Evolutionary conservation across 2,797 vertebrate species (phyloP).

Genomic region (Echeneis naucrates): DNA sequence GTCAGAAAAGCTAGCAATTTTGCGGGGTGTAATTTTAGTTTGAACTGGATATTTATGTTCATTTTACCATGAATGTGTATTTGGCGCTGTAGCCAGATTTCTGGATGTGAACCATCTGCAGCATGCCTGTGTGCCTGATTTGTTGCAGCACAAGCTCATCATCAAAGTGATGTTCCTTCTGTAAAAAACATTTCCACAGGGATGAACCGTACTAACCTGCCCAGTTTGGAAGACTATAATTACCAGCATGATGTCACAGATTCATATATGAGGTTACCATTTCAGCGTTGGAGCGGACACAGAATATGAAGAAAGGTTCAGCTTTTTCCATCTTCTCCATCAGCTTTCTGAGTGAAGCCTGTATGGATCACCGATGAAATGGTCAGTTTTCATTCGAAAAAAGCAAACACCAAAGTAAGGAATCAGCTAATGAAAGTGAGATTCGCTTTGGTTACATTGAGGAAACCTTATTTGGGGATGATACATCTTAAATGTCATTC

Average conservation of each 20-base stretch:
- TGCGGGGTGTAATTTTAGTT: no score
- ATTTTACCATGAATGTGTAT: slow-evolving; percentile 91
- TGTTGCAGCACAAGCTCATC: slow-evolving; percentile 91
- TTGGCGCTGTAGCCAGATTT: slow-evolving; percentile 93
- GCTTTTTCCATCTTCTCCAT: slow-evolving; percentile 89
- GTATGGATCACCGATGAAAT: slow-evolving; percentile 38
- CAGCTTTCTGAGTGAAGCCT: slow-evolving; percentile 91
- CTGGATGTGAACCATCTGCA: slow-evolving; percentile 91
- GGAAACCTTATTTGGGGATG: not conserved
- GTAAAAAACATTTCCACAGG: slow-evolving; percentile 36
- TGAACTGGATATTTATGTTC: not conserved
- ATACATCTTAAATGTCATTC: not conserved
- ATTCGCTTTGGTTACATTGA: not conserved
- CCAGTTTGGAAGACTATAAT: not conserved
- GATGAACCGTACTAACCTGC: not conserved
- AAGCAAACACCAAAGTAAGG: not conserved
- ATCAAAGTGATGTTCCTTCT: slow-evolving; percentile 93
- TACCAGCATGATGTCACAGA: not conserved
- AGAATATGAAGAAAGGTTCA: slow-evolving; percentile 95
- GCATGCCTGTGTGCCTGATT: slow-evolving; percentile 90
- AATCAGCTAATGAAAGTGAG: not conserved
- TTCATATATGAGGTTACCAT: slow-evolving; percentile 83
- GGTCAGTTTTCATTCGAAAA: not conserved
- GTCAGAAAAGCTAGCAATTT: slow-evolving; percentile 6
- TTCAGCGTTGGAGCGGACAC: slow-evolving; percentile 92